These are phyloP conservation scores for Laterallus jamaicensis DNA, from an alignment of 2,113 vertebrate genomes.

Conservation along the genomic window DNA sequence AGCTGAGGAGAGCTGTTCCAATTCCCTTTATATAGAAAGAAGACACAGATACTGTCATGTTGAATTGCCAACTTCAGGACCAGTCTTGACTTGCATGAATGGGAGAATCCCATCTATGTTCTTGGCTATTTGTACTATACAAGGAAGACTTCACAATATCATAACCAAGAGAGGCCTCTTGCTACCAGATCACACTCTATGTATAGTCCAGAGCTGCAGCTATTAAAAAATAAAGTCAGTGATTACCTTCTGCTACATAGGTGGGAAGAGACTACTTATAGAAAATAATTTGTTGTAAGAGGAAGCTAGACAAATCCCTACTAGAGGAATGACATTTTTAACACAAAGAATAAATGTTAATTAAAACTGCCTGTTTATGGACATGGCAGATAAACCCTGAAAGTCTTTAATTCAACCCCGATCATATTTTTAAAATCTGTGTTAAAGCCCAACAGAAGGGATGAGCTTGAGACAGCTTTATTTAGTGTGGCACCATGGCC, in stretches of 20 bases:
- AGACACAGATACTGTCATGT: neutral
- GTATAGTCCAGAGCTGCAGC: neutral
- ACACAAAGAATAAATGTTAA: neutral
- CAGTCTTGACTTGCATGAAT: neutral
- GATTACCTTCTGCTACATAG: neutral
- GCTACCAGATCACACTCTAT: neutral
- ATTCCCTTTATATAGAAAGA: neutral
- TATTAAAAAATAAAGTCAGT: neutral
- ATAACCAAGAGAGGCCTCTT: neutral
- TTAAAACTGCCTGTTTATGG: neutral
- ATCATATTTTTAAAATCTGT: neutral
- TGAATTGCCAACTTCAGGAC: neutral
- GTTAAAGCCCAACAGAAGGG: neutral
- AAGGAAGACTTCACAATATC: neutral
- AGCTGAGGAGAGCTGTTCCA: neutral
- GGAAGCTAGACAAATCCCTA: neutral
- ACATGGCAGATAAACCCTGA: neutral
- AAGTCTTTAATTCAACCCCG: neutral
- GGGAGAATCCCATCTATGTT: neutral
- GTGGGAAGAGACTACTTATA: neutral
- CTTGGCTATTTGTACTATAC: neutral
- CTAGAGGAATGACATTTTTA: neutral
- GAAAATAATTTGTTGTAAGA: neutral
- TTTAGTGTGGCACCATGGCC: conserved; percentile 15
- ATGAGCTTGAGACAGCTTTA: conserved; percentile 43